Percentiles rank a stretch among this genome's conserved stretches.
Evolutionary conservation across 2,888 invertebrate species (phyloP).

Genomic region (Eupithecia subumbrata): DNA sequence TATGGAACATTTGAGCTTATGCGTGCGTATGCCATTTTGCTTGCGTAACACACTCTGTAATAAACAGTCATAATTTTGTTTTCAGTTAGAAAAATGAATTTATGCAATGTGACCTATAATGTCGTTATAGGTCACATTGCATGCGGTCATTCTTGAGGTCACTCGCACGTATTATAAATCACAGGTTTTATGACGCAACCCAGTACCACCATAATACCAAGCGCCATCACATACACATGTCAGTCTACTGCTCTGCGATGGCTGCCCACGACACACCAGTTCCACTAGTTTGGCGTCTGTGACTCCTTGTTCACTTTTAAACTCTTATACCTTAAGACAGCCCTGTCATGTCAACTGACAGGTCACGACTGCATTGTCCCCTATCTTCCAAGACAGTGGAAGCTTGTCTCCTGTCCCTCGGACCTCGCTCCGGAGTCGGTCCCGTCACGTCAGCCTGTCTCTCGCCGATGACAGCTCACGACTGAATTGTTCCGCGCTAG

Average conservation of each 20-base stretch:
- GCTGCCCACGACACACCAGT: neutral
- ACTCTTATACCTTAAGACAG: neutral
- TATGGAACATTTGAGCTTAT: neutral
- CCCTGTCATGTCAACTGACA: neutral
- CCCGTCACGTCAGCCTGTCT: constrained; percentile 71
- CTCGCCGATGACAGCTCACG: constrained; percentile 72
- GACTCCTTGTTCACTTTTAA: neutral
- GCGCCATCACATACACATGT: no score
- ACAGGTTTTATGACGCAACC: no score
- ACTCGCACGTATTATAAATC: no score
- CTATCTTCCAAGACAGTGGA: neutral
- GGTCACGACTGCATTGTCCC: constrained; percentile 1
- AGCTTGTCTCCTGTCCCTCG: constrained; percentile 43
- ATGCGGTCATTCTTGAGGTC: no score
- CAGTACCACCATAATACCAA: neutral
- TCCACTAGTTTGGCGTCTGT: neutral
- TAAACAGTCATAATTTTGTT: neutral
- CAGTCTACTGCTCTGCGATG: neutral
- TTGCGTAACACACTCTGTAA: no score
- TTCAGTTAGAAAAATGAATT: neutral
- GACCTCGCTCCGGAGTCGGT: constrained; percentile 51
- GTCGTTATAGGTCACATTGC: no score
- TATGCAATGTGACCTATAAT: no score
- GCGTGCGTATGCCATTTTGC: neutral
- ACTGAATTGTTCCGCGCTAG: constrained; percentile 71